A percentile compares a stretch with the other conserved stretches of the same genome.
Conservation (phyloP, 2,113 vertebrate species). For the Theristicus caerulescens region DNA sequence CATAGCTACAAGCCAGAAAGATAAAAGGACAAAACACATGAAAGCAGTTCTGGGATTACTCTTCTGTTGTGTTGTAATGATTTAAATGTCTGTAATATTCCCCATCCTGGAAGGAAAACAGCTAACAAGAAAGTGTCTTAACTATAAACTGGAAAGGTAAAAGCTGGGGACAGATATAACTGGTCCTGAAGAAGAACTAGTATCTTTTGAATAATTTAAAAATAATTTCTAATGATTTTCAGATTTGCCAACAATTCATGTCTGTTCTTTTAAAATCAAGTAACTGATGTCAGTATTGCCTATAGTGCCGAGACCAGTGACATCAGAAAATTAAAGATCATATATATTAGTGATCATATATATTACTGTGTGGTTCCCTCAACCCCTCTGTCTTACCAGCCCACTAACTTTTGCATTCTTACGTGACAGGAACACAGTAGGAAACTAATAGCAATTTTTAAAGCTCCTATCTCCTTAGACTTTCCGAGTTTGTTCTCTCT, state of each 20-base stretch:
- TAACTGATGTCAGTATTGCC: neutral
- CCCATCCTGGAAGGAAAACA: neutral
- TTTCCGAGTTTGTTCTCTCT: neutral
- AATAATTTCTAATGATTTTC: neutral
- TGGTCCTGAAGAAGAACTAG: neutral
- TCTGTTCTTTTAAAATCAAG: neutral
- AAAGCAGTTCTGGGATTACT: neutral
- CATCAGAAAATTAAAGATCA: neutral
- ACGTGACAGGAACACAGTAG: neutral
- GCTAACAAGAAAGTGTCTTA: neutral
- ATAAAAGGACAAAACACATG: neutral
- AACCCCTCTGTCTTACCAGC: neutral
- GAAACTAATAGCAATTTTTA: neutral
- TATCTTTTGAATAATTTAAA: neutral
- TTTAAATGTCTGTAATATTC: neutral
- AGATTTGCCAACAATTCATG: neutral
- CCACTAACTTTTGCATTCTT: neutral
- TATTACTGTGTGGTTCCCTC: neutral
- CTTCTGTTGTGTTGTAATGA: neutral
- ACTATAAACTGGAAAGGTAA: neutral
- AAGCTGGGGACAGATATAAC: neutral
- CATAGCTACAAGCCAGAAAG: neutral
- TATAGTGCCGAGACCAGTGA: neutral
- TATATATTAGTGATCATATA: neutral
- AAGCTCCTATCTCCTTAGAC: neutral